Percentiles rank a stretch among this genome's conserved stretches.
Conservation (phyloP, 1,140 invertebrate genomes). For the Bombus vancouverensis region DNA sequence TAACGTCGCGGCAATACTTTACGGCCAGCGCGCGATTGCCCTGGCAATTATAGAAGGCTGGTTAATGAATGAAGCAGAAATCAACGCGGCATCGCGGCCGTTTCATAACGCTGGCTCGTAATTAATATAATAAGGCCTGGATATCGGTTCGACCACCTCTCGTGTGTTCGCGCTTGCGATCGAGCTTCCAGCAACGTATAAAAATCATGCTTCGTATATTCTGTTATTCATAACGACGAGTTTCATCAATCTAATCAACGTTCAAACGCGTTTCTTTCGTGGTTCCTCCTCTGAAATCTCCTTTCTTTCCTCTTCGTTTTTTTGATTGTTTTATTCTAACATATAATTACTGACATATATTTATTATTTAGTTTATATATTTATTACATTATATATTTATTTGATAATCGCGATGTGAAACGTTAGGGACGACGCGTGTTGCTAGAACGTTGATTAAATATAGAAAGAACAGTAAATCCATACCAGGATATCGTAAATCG, state of each 20-base stretch:
- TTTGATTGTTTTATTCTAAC: too few relatives aligned
- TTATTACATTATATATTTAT: too few relatives aligned
- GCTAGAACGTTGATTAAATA: too few relatives aligned
- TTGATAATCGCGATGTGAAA: too few relatives aligned
- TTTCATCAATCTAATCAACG: too few relatives aligned
- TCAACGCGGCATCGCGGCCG: constrained; percentile 42
- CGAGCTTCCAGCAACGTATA: neutral
- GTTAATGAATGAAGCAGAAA: constrained; percentile 67
- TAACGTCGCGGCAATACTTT: constrained; percentile 60
- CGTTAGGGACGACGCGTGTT: too few relatives aligned
- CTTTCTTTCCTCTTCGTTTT: too few relatives aligned
- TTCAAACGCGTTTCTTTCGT: neutral
- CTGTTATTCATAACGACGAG: neutral
- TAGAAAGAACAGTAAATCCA: too few relatives aligned
- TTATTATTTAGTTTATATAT: too few relatives aligned
- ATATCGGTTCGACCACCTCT: constrained; percentile 33
- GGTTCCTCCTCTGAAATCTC: too few relatives aligned
- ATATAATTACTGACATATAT: too few relatives aligned
- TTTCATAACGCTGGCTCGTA: constrained; percentile 62
- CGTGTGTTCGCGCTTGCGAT: neutral
- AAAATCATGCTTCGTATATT: neutral
- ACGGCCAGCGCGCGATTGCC: constrained; percentile 52
- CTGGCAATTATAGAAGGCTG: constrained; percentile 59
- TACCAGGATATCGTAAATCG: too few relatives aligned
- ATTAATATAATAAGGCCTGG: constrained; percentile 62